Evolutionary conservation across 2,888 invertebrate genomes (phyloP).

Genomic region (Choreutis nemorana): DNA sequence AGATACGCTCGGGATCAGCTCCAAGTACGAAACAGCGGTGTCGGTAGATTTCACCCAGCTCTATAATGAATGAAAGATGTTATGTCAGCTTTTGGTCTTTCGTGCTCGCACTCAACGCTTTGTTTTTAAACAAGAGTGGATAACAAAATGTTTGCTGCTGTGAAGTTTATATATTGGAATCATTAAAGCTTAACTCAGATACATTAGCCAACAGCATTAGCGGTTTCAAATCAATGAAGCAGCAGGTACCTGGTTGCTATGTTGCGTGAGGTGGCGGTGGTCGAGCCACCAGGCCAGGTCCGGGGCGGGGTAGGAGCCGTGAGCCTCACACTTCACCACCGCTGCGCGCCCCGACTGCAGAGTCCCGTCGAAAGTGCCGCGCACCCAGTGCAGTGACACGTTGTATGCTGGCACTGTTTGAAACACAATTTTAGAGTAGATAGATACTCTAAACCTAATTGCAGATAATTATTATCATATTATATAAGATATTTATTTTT

Average conservation of each 20-base stretch:
- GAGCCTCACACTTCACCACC: constrained; percentile 45
- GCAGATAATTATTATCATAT: too few relatives aligned
- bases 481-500: too few relatives aligned
- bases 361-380: constrained; percentile 37
- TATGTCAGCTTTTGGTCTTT: neutral
- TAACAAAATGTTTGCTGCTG: too few relatives aligned
- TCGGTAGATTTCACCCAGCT: constrained; percentile 36
- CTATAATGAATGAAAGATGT: constrained; percentile 18
- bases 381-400: constrained; percentile 50
- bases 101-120: constrained; percentile 2
- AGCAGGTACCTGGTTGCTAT: constrained; percentile 45
- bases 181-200: too few relatives aligned
- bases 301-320: constrained; percentile 51
- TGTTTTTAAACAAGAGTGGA: too few relatives aligned
- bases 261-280: constrained; percentile 46
- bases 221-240: too few relatives aligned
- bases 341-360: constrained; percentile 38
- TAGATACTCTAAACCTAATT: too few relatives aligned
- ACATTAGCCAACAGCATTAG: too few relatives aligned
- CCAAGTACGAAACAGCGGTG: constrained; percentile 40
- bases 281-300: constrained; percentile 58
- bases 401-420: constrained; percentile 56
- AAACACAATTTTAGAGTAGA: too few relatives aligned
- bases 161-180: too few relatives aligned
- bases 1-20: constrained; percentile 36